Base-by-base conservation (phyloP, 2,888 invertebrate species). In the Dynastes hyllus region DNA sequence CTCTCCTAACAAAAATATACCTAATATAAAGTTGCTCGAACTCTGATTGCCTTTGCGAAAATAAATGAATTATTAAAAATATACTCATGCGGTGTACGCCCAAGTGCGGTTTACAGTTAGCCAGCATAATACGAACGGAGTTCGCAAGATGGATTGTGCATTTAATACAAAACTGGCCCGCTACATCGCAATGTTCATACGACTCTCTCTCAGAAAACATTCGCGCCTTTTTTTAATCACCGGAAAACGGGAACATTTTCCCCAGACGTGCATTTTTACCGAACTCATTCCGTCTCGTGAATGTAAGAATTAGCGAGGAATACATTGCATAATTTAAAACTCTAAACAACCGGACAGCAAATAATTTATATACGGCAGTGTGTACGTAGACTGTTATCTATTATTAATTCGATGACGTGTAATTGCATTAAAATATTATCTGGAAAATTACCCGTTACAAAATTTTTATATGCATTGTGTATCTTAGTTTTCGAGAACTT, bases 221-320 rank as follows among this genome's bases (percentile, higher is more conserved):
- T 80, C 80, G 83, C 83, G 83, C 83, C 83, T 85, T 86, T 86
- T 55, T 87, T 86, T 87, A 87, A 87, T 87, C 87, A 86, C 86
- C 83, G 80, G 58, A 73, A 73, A 81, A 82, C 83, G 82, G 82
- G 84, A 85, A 83, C 84, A 85, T 86, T 86, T 58, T 86, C 86
- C 86, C 86, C 79, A 85, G 86, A 86, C 86, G 83, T 85, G 84
- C 85, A 86, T 87, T 87, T 87, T 86, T 86, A 83, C 85, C 83
- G 84, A 87, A 85, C 86, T 86, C 86, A 85, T 87, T 86, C 85
- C 85, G 58, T 53, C 16, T 70, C 53, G 51, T 16, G 70, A 51
- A 84, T 85, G 85, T 86, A 86, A 86, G 86, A 87, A 87, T 86
- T 87, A 86, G 84, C 84, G 84, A 82, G 81, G 81, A 83, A 58